Conservation (phyloP, 2,797 vertebrate species). For the Danio kyathit region DNA sequence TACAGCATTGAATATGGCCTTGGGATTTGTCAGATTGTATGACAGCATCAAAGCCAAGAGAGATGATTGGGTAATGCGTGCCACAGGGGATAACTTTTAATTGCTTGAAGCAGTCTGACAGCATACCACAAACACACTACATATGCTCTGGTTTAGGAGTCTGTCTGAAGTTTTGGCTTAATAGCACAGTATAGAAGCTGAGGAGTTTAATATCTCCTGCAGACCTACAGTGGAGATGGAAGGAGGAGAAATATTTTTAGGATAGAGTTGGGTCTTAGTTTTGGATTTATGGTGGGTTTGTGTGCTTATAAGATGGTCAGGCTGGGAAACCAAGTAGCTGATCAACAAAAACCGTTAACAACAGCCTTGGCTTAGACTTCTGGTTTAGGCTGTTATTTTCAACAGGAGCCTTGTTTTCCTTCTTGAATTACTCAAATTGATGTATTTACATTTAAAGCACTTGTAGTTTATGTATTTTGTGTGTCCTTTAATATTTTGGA, state of each 20-base stretch:
- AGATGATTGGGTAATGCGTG: slow-evolving; percentile 70
- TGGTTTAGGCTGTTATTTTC: neutral
- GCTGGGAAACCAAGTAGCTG: neutral
- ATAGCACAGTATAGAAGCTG: slow-evolving; percentile 31
- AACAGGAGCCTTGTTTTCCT: neutral
- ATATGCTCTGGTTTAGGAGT: slow-evolving; percentile 72
- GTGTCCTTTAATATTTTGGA: neutral
- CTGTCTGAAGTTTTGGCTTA: slow-evolving; percentile 40
- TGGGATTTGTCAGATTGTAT: slow-evolving; percentile 61
- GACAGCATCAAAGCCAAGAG: slow-evolving; percentile 72
- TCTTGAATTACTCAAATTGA: neutral
- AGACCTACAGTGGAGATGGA: slow-evolving; percentile 27
- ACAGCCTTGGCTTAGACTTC: neutral
- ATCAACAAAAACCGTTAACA: neutral
- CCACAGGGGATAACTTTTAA: slow-evolving; percentile 67
- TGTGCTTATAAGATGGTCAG: neutral
- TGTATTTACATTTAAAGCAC: neutral
- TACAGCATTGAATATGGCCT: slow-evolving; percentile 68
- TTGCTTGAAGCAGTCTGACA: slow-evolving; percentile 69
- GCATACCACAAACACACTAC: slow-evolving; percentile 70
- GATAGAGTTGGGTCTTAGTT: neutral
- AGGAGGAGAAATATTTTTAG: neutral
- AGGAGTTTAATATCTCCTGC: slow-evolving; percentile 19
- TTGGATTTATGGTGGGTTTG: neutral
- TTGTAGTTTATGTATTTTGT: neutral